Evolutionary conservation across 1,140 invertebrate species (phyloP), one percentile per base, ranked within the genome.

Genomic region (Drosophila azteca): DNA sequence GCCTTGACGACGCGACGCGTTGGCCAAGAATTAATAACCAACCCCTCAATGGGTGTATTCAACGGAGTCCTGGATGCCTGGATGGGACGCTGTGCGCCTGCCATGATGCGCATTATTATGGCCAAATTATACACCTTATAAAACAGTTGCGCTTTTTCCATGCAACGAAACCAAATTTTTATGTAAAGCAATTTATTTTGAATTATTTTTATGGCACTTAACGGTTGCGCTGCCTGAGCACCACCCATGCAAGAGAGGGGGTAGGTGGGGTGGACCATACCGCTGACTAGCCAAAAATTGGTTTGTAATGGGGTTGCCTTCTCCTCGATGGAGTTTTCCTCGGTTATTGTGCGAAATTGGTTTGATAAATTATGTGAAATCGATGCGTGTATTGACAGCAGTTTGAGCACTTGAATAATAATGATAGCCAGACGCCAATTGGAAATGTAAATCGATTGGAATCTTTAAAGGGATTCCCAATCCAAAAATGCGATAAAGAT

Each of bases 201-300:
- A 90, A 89, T 90, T 90, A 90, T 90, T 90, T 90, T 90, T 90
- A 90, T 90, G 83, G 88, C 83, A 85, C 88, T 90, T 88, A 81
- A 81, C 77, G 88, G 67, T 66, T 66, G 52, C 78, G 65, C 39
- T 39, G 66, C 53, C 53, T 72, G 61, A 59, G 45, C 35, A 35
- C 8, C 31, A 62, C 58, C 64, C 44, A 63, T 29, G 20, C 7
- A 11, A 20, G 51, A 50, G 26, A 43, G 62, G 51, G 0, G 17
- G 17, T 0, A 1, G 17, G 44, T 20, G 5, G 15, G n/a, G 35
- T 31, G 15, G 15, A 15, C 24, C 24, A n/a, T n/a, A 57, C 17
- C 17, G 48, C 61, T 74, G 75, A 77, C 59, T 69, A 50, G 59
- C 35, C 68, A 59, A 51, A 73, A 76, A 61, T 69, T 69, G 55